phyloP scores from a whole-genome alignment of 2,113 vertebrate genomes.

The Podilymbus podiceps region DNA sequence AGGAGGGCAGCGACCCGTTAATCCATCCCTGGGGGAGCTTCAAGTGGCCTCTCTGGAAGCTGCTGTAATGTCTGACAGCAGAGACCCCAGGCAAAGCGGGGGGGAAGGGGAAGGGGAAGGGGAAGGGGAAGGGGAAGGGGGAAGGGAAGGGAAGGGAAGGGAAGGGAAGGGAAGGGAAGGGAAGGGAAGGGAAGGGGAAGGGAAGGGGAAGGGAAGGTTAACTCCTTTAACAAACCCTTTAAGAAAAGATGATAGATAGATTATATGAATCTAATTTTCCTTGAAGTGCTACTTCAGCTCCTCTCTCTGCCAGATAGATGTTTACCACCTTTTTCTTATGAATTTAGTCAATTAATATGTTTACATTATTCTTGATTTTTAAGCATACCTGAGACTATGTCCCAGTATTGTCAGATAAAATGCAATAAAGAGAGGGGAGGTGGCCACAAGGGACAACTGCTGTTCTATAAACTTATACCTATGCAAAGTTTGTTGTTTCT shows the following conservation, averaged over 20 bases:
- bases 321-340: neutral
- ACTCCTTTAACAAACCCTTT: neutral
- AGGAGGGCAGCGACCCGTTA: neutral
- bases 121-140: too few species aligned
- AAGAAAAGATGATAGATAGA: neutral
- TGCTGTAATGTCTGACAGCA: neutral
- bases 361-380: neutral
- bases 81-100: neutral
- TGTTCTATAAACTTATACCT: neutral
- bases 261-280: neutral
- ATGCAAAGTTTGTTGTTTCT: neutral
- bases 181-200: too few species aligned
- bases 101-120: too few species aligned
- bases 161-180: neutral
- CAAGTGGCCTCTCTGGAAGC: neutral
- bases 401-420: neutral
- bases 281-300: neutral
- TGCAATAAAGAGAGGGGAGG: accelerated
- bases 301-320: neutral
- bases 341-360: neutral
- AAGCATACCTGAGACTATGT: neutral
- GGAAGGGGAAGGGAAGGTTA: too few species aligned
- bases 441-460: neutral
- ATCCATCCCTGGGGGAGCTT: neutral
- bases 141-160: too few species aligned